Evolutionary conservation across 2,888 invertebrate genomes (phyloP), one percentile per base, ranked within the genome.

Genomic region (Ferdinandea cuprea): DNA sequence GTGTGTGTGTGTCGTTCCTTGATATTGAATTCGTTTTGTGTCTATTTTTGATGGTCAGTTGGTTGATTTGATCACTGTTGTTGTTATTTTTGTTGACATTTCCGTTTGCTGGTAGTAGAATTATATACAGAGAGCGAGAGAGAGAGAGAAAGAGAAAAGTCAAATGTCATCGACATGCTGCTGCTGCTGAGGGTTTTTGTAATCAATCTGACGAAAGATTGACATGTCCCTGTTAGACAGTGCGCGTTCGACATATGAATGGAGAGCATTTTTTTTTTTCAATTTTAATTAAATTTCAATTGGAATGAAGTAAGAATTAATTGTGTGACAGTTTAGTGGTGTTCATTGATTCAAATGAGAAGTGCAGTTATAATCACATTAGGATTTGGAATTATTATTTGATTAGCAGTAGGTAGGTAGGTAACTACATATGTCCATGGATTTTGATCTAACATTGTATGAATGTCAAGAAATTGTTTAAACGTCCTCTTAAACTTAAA

Each of bases 151-250:
- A n/a, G n/a, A n/a, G n/a, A 17, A 21, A 37, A 61, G 42, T 59
- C 46, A 72, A 71, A 81, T 77, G 77, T 71, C 81, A 71, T 54
- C 52, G 68, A 73, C 72, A 56, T 5, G 5, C n/a, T 71, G 15
- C 32, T 54, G 17, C 9, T 32, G 42, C 17, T 66, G 28, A 52
- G 58, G 19, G 42, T 71, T 30, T 56, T 48, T 78, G 83, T 73
- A 78, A 78, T 83, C 78, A 73, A 83, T 78, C 61, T 68, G 72
- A 72, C 61, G 72, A 78, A 50, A 37, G 83, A 83, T 78, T 83
- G 83, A 83, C 83, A 63, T 78, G 72, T 59, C 44, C 46, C 68
- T 52, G 56, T 71, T 71, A 40, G 76, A 59, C 63, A 58, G 74
- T 74, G 17, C 15, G 30, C 15, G 30, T 42, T 71, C 65, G 48